A percentile compares a stretch with the other conserved stretches of the same genome.
phyloP scores from a whole-genome alignment of 2,797 vertebrate genomes.

The Alectoris magna region DNA sequence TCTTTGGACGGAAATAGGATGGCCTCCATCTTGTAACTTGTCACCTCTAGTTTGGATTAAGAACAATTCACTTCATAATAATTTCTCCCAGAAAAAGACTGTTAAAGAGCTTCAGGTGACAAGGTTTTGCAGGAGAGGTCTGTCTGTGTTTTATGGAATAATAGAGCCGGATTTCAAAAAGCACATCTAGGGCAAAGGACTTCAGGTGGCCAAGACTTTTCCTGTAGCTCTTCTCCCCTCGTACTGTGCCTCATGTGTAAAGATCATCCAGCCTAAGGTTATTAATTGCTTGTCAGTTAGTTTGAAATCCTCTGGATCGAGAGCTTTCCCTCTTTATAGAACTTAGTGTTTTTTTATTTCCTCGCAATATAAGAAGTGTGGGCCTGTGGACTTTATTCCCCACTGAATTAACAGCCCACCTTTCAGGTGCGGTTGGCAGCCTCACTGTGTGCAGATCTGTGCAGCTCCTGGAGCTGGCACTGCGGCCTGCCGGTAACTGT shows the following conservation, averaged over 20 bases:
- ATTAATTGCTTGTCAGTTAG: not conserved
- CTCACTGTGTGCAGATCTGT: accelerated
- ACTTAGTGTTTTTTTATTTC: not conserved
- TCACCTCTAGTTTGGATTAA: not conserved
- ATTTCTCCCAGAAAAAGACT: not conserved
- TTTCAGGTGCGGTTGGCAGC: not conserved
- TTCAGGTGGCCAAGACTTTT: not conserved
- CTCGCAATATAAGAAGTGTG: not conserved
- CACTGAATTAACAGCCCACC: not conserved
- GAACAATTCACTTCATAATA: not conserved
- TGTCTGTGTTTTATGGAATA: not conserved
- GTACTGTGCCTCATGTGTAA: not conserved
- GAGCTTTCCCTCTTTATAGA: not conserved
- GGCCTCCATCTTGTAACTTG: not conserved
- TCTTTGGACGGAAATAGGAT: not conserved
- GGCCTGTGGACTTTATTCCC: not conserved
- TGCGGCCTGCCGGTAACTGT: not conserved
- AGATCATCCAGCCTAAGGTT: not conserved
- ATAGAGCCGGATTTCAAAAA: not conserved
- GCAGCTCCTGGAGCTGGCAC: not conserved
- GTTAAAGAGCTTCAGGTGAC: not conserved
- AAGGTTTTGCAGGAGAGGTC: not conserved
- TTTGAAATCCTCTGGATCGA: not conserved
- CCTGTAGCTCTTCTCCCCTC: not conserved
- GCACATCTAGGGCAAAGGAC: not conserved